Base-by-base conservation (phyloP, 2,113 vertebrate genomes). In the Stigmatopora nigra region DNA sequence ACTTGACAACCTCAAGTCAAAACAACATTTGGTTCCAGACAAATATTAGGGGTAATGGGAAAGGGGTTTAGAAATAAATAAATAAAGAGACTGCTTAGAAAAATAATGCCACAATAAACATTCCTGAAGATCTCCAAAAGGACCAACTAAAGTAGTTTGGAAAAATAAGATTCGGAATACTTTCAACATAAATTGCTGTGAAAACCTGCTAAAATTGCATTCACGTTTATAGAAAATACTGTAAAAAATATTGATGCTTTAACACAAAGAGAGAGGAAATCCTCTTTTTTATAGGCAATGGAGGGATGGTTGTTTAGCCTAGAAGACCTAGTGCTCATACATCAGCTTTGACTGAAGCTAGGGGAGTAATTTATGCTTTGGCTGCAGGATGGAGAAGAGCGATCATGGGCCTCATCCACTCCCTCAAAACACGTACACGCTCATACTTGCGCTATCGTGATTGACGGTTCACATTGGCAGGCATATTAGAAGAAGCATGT, bases 341-440 rank as follows among this genome's bases (percentile, higher is more conserved):
- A 80, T 85, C 78, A 83, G 56, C 68, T 69, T 70, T 38, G 44
- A 62, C 65, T 75, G 72, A 71, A 66, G 65, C 71, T 51, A 65
- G 73, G 66, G 73, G 62, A 75, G 76, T 87, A 81, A 89, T 86
- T 87, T 80, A 81, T 86, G 82, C 77, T 77, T 64, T 20, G 68
- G 61, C 82, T 75, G 81, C 69, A 73, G 78, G 79, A 82, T 72
- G 76, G 68, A 76, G 74, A 19, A 81, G 82, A 86, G 78, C 64
- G 53, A 83, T 86, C 79, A 16, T 67, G 84, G 80, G 86, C 86
- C 83, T 86, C 80, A 68, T 81, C 84, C 58, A 65, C 49, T 68
- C 63, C 19, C n/a, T 68, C 61, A 53, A 16, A 66, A 70, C 64
- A 67, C 70, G 51, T 72, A 72, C 46, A 72, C 46, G 53, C 46